Evolutionary conservation across 2,113 vertebrate genomes (phyloP), one percentile per base, ranked within the genome.

Genomic region (Microtus oregoni): DNA sequence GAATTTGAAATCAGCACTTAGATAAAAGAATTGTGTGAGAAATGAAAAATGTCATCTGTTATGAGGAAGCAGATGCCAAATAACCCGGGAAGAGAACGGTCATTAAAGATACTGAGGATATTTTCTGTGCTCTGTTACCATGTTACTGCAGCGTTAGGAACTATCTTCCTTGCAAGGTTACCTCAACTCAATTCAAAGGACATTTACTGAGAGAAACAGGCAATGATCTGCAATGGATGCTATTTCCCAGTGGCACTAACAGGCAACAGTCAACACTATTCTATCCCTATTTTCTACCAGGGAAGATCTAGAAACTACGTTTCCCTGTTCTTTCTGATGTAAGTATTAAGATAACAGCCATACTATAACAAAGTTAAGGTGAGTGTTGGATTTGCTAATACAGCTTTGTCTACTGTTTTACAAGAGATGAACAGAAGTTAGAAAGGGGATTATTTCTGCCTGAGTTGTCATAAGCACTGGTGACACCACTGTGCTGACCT

Each of bases 21-120:
- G 61, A 85, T 97, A 65, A 61, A 9, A 2, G 35, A 44, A 7
- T 93, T 88, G 96, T 94, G 50, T 85, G 41, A 32, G 86, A 76
- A 92, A 83, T 11, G 67, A 22, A 95, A 96, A 95, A 26, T 81
- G 47, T 78, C 72, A 94, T 11, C 68, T 63, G 30, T 90, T 94
- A 20, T 68, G 72, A 47, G 12, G 93, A 96, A 92, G 86, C 30
- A 58, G 44, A 95, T 87, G 73, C 65, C 38, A 92, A 89, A 89
- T 94, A 41, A 91, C 52, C 97, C 26, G 90, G 3, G 8, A 38
- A 94, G 61, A 28, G 32, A 96, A 20, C 0, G 0, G 8, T 24
- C 95, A 97, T 72, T 95, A 79, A 91, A 91, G 65, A 94, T 87
- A 15, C 5, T 55, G n/a, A 75, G 96, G 95, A 44, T 9, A 86